phyloP scores from a whole-genome alignment of 2,113 vertebrate species.

The Oryzias melastigma region DNA sequence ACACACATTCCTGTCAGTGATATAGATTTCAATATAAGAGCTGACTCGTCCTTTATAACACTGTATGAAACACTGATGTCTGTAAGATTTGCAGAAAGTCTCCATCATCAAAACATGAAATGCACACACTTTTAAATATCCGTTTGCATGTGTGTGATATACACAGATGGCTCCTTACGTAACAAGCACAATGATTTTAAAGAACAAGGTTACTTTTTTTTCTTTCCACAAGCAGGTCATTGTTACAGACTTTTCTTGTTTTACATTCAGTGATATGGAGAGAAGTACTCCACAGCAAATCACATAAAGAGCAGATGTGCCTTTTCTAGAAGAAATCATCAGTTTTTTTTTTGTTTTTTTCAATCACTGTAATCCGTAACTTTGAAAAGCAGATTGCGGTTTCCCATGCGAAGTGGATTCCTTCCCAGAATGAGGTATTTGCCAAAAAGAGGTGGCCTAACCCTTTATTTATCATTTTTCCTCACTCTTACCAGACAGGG shows the following conservation, averaged over 20 bases:
- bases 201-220: constrained; percentile 52
- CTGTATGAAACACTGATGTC: constrained; percentile 68
- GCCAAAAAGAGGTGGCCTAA: constrained; percentile 31
- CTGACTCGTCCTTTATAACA: constrained; percentile 52
- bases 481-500: constrained; percentile 31
- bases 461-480: constrained; percentile 29
- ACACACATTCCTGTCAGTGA: constrained; percentile 46
- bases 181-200: constrained; percentile 62
- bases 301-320: constrained; percentile 42
- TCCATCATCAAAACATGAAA: constrained; percentile 54
- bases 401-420: constrained; percentile 42
- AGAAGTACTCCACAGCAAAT: constrained; percentile 48
- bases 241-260: constrained; percentile 74
- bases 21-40: constrained; percentile 48
- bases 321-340: constrained; percentile 35
- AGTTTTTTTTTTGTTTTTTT: neutral
- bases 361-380: constrained; percentile 19
- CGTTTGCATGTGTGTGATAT: constrained; percentile 60
- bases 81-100: constrained; percentile 43
- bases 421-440: constrained; percentile 69
- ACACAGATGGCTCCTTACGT: constrained; percentile 64
- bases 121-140: constrained; percentile 61
- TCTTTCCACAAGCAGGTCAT: constrained; percentile 47
- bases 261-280: constrained; percentile 73
- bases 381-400: constrained; percentile 30